Evolutionary conservation across 2,113 vertebrate species (phyloP).

Genomic region (Callospermophilus lateralis): DNA sequence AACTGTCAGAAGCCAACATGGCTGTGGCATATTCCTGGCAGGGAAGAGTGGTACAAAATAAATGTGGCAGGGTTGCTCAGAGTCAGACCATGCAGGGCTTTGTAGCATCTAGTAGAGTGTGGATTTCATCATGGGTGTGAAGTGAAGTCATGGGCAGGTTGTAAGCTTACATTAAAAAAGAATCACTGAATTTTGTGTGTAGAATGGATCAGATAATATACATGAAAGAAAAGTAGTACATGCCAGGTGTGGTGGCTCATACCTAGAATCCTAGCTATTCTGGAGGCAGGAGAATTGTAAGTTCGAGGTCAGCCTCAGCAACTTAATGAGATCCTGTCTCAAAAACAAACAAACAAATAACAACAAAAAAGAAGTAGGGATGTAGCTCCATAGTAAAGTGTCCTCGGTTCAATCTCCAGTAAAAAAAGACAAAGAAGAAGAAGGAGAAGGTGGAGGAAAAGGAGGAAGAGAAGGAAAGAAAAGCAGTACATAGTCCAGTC

Average conservation of each 20-base stretch:
- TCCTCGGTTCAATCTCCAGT: too few species aligned
- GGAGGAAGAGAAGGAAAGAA: too few species aligned
- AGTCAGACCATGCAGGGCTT: neutral
- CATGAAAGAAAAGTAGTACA: neutral
- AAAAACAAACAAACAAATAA: too few species aligned
- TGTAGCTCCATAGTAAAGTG: too few species aligned
- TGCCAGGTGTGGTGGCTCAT: too few species aligned
- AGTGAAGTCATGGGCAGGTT: neutral
- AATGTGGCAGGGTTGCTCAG: neutral
- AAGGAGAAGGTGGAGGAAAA: too few species aligned
- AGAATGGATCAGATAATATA: neutral
- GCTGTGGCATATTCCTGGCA: accelerated
- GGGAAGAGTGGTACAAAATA: neutral
- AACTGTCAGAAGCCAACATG: neutral
- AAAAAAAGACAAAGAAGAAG: too few species aligned
- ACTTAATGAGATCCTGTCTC: too few species aligned
- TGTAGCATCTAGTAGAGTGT: neutral
- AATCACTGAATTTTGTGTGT: neutral
- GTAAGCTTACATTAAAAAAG: neutral
- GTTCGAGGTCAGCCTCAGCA: too few species aligned
- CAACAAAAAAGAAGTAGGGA: too few species aligned
- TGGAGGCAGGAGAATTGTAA: too few species aligned
- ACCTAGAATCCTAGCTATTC: too few species aligned
- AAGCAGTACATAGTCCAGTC: neutral
- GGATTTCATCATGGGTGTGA: neutral